Evolutionary conservation across 2,888 invertebrate species (phyloP), one percentile per base, ranked within the genome.

Genomic region (Schizaphis graminum): DNA sequence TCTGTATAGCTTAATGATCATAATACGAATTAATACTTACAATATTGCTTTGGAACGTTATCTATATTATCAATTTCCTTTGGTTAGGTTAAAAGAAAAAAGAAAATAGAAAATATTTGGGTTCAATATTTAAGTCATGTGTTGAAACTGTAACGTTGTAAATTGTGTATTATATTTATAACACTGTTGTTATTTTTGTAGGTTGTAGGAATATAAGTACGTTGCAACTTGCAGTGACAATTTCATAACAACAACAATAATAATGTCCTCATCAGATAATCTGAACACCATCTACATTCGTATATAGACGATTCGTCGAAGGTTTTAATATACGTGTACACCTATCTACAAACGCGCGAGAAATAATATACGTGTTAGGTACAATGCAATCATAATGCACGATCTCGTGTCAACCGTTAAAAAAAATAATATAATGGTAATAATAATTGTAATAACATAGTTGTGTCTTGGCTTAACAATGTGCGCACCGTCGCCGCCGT

Each of bases 361-460:
- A 77, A 35, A 53, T 28, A 35, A 57, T 24, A 61, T 26, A 13
- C 77, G 77, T 47, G 89, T 44, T 44, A 53, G 1, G 26, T 47
- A 87, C 61, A 88, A 87, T 44, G 84, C 77, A 89, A 93, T 93
- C 93, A 41, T 53, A 44, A 44, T 28, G 84, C 44, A 93, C 89
- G 89, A 93, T 93, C 93, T 89, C 88, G 89, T 57, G 88, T 93
- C 93, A 77, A 35, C 67, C n/a, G 61, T 92, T 56, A 35, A 49
- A 47, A 61, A 92, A 87, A 47, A 35, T 44, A n/a, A 49, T 35
- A 67, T 13, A 92, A 57, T 61, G 26, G 61, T 44, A 90, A 49
- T 26, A 35, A 44, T 35, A 77, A 35, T 35, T 35, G 16, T 41
- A 89, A 53, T 56, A 67, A 84, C 49, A 41, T n/a, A 41, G 26